These are phyloP conservation scores for Drosophila parabipectinata DNA, from an alignment of 1,140 invertebrate species.

Conservation along the genomic window DNA sequence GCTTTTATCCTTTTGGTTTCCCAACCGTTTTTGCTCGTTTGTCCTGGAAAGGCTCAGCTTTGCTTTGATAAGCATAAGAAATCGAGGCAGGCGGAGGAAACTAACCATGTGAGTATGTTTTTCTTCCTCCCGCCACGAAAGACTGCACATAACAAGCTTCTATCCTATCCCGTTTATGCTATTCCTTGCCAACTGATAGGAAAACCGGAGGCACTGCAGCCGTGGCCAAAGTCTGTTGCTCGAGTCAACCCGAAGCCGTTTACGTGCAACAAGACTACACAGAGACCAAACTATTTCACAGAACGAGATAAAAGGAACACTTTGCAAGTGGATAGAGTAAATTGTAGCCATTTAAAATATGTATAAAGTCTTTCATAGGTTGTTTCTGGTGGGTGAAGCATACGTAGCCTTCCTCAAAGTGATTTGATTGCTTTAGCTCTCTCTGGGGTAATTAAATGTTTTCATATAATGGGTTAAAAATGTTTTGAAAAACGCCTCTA, in stretches of 20 bases:
- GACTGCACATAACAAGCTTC: constrained; percentile 66
- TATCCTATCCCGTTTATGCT: constrained; percentile 15
- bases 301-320: background rate
- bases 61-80: constrained; percentile 60
- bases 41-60: constrained; percentile 42
- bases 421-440: no score
- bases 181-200: constrained; percentile 50
- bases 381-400: background rate
- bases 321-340: background rate
- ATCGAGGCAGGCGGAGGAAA: constrained; percentile 22
- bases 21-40: constrained; percentile 34
- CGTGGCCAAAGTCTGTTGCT: constrained; percentile 47
- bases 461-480: background rate
- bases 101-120: constrained; percentile 12
- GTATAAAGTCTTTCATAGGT: background rate
- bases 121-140: constrained; percentile 25
- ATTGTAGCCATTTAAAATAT: background rate
- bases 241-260: constrained; percentile 56
- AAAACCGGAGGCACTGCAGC: constrained; percentile 50
- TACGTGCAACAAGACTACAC: constrained; percentile 22
- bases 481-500: no score
- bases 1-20: constrained; percentile 5
- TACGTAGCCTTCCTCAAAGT: no score
- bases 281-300: background rate
- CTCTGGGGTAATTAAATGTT: no score